A percentile compares a stretch with the other conserved stretches of the same genome.
Evolutionary conservation across 2,888 invertebrate species (phyloP).

Genomic region (Drosophila paranaensis): DNA sequence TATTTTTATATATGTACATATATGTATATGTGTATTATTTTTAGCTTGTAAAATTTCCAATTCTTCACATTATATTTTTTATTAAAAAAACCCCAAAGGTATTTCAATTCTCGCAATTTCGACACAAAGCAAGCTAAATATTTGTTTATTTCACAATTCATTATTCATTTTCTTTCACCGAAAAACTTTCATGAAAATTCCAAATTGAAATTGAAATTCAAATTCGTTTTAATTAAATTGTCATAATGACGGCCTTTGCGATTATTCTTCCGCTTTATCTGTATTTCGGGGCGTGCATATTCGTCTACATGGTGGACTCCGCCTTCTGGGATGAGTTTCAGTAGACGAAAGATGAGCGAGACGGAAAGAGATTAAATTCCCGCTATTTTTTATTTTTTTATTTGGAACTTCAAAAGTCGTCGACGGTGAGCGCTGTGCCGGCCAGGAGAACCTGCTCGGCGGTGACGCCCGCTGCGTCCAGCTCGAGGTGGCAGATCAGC

Average conservation of each 20-base stretch:
- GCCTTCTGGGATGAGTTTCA: slow-evolving; percentile 44
- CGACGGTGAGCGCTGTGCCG: slow-evolving; percentile 83
- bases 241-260: slow-evolving; percentile 9
- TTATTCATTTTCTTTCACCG: too few species aligned
- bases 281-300: slow-evolving; percentile 13
- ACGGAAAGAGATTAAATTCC: neutral
- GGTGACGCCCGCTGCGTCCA: slow-evolving; percentile 63
- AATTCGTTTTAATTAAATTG: too few species aligned
- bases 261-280: slow-evolving; percentile 8
- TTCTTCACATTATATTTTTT: too few species aligned
- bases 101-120: too few species aligned
- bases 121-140: too few species aligned
- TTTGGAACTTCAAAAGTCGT: slow-evolving; percentile 54
- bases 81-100: too few species aligned
- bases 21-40: too few species aligned
- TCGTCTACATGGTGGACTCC: slow-evolving; percentile 20
- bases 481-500: slow-evolving; percentile 80
- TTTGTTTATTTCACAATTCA: too few species aligned
- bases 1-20: too few species aligned
- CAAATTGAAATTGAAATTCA: too few species aligned
- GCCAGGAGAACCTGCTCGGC: slow-evolving; percentile 79
- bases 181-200: too few species aligned
- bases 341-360: neutral
- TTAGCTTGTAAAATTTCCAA: too few species aligned
- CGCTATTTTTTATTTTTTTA: neutral